These are phyloP conservation scores for Synaphobranchus kaupii DNA, from an alignment of 2,797 vertebrate species.

Conservation along the genomic window DNA sequence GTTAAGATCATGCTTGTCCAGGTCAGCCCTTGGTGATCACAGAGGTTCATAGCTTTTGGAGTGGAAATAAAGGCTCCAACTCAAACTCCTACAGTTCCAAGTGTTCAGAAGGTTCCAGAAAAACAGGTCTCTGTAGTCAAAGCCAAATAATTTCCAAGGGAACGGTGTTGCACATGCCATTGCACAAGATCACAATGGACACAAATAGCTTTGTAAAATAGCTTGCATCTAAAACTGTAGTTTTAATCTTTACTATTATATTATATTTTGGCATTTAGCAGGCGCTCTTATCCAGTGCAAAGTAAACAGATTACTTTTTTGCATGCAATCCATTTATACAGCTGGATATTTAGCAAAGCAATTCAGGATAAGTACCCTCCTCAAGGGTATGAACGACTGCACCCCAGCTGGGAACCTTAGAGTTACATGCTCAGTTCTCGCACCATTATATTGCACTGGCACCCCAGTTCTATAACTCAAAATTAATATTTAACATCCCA, in stretches of 20 bases:
- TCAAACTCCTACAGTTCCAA: not conserved
- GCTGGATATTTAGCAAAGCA: no score
- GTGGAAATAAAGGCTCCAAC: not conserved
- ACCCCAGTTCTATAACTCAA: not conserved
- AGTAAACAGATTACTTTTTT: no score
- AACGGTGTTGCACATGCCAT: not conserved
- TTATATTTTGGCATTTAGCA: no score
- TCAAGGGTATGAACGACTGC: no score
- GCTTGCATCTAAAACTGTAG: not conserved
- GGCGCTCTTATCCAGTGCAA: no score
- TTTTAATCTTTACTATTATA: not conserved
- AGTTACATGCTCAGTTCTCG: no score
- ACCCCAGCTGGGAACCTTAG: no score
- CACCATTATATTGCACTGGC: no score
- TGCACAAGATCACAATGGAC: not conserved
- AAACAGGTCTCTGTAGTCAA: slow-evolving; percentile 4
- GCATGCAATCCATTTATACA: no score
- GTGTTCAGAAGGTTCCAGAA: not conserved
- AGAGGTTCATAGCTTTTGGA: not conserved
- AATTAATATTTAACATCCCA: not conserved
- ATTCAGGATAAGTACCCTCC: no score
- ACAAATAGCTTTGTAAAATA: not conserved
- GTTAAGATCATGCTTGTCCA: not conserved
- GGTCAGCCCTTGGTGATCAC: slow-evolving; percentile 6
- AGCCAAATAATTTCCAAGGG: not conserved